Evolutionary conservation across 2,888 invertebrate genomes (phyloP).

Genomic region (Apamea sordens): DNA sequence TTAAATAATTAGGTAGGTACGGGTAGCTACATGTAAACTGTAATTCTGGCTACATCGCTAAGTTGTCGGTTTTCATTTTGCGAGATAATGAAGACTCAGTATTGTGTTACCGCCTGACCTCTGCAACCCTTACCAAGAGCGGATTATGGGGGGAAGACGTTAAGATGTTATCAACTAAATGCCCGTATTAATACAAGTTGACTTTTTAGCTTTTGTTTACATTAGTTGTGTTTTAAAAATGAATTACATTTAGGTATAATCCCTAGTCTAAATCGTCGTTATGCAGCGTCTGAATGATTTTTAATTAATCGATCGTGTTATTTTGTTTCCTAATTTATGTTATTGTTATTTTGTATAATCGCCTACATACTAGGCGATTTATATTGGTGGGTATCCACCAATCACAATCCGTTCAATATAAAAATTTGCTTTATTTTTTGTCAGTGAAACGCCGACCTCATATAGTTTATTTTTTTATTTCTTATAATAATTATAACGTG

Average conservation of each 20-base stretch:
- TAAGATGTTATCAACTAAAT: constrained; percentile 43
- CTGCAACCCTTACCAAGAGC: constrained; percentile 22
- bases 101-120: constrained; percentile 55
- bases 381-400: not conserved
- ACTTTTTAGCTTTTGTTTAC: constrained; percentile 19
- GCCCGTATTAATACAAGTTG: constrained; percentile 29
- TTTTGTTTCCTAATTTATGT: too few species aligned
- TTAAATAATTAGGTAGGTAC: constrained; percentile 8
- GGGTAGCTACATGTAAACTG: constrained; percentile 22
- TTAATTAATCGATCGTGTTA: too few species aligned
- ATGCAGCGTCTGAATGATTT: not conserved
- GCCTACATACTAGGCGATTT: not conserved
- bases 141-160: constrained; percentile 26
- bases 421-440: not conserved
- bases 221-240: not conserved
- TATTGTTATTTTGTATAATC: too few species aligned
- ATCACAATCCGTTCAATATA: not conserved
- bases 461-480: too few species aligned
- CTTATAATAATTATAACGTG: too few species aligned
- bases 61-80: constrained; percentile 43
- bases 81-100: constrained; percentile 52
- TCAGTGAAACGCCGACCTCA: not conserved
- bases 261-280: not conserved
- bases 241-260: not conserved
- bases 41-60: constrained; percentile 24